A percentile compares a stretch with the other conserved stretches of the same genome.
These are phyloP conservation scores for Calliphora vicina DNA, from an alignment of 1,140 invertebrate species.

Conservation along the genomic window DNA sequence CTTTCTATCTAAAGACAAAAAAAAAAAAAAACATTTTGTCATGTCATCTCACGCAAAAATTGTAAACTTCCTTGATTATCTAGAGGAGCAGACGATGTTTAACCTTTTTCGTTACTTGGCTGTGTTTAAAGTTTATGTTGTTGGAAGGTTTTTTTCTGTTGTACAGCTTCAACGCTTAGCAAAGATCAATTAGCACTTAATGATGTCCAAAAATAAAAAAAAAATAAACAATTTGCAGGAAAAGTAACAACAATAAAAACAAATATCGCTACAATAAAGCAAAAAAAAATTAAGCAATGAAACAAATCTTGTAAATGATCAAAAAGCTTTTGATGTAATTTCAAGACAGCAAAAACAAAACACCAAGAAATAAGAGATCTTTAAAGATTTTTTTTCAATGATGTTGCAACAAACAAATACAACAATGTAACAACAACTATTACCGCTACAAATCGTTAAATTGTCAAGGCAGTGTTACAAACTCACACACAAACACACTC, in stretches of 20 bases:
- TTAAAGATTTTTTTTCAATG: neutral
- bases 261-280: neutral
- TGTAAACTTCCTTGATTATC: conserved; percentile 28
- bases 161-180: neutral
- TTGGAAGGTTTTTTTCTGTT: neutral
- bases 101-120: conserved; percentile 11
- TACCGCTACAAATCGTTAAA: conserved; percentile 57
- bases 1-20: neutral
- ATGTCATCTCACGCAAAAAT: conserved; percentile 49
- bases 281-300: conserved; percentile 15
- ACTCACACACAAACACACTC: conserved; percentile 45
- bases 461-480: conserved; percentile 50
- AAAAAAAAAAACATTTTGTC: conserved; percentile 28
- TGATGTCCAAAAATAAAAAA: conserved; percentile 23
- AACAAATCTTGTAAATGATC: conserved; percentile 27
- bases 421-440: conserved; percentile 36
- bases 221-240: conserved; percentile 21
- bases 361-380: conserved; percentile 29
- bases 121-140: neutral
- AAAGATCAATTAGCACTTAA: conserved; percentile 34
- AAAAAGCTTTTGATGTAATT: conserved; percentile 3
- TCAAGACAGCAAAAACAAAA: neutral
- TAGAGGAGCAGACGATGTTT: conserved; percentile 12
- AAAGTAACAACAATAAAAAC: neutral
- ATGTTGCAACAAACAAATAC: neutral